Percentiles rank a stretch among this genome's conserved stretches.
Evolutionary conservation across 2,888 invertebrate species (phyloP).

Genomic region (Malthinus seriepunctatus): DNA sequence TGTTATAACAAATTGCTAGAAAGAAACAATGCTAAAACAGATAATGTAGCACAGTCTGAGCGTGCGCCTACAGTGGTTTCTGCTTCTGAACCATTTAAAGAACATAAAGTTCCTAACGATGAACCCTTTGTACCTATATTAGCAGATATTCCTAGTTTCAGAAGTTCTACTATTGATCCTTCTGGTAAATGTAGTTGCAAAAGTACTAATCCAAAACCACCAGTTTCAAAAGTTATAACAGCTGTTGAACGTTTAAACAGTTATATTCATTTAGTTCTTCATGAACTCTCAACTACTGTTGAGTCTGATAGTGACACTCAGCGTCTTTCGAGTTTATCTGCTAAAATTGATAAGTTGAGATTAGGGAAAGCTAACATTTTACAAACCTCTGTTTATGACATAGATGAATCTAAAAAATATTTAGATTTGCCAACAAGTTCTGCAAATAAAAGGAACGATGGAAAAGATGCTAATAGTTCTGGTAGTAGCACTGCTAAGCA

Average conservation of each 20-base stretch:
- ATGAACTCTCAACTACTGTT: constrained; percentile 48
- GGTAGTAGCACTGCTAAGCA: constrained; percentile 38
- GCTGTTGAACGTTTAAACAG: constrained; percentile 39
- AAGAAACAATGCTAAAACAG: not conserved
- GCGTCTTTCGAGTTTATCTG: constrained; percentile 60
- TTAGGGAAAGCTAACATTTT: constrained; percentile 59
- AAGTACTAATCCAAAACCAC: constrained; percentile 42
- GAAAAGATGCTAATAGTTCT: not conserved
- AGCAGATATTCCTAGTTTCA: constrained; percentile 40
- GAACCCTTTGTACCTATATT: no score
- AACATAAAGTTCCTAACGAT: no score
- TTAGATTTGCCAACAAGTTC: constrained; percentile 38
- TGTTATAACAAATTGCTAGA: constrained; percentile 15
- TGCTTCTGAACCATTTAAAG: not conserved
- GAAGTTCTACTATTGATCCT: constrained; percentile 34
- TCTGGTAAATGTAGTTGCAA: not conserved
- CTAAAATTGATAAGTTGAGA: constrained; percentile 62
- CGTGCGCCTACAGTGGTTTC: not conserved
- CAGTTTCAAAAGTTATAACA: constrained; percentile 46
- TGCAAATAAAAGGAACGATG: constrained; percentile 5
- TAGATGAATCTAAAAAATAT: constrained; percentile 45
- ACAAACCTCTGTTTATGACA: constrained; percentile 47
- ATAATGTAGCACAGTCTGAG: no score
- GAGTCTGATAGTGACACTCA: constrained; percentile 60
- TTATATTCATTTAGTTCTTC: constrained; percentile 37